Evolutionary conservation across 2,888 invertebrate genomes (phyloP).

Genomic region (Cyrtodaria siliqua): DNA sequence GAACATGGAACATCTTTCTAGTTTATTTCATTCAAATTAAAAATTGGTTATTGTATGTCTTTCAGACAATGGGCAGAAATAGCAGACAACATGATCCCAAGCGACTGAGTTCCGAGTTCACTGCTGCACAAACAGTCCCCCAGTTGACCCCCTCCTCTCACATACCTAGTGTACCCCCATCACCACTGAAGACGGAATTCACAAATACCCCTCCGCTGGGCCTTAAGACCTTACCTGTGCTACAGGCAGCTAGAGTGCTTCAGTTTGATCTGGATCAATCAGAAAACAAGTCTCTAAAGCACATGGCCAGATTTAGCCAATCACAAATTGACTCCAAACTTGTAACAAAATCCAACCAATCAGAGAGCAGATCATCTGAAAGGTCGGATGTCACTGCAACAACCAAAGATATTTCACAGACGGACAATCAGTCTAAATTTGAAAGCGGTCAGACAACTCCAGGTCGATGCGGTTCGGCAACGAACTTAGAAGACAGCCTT

Average conservation of each 20-base stretch:
- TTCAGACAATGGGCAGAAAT: conserved; percentile 35
- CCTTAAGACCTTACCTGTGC: conserved; percentile 68
- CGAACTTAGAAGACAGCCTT: conserved; percentile 6
- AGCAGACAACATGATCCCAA: conserved; percentile 48
- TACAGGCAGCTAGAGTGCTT: conserved; percentile 64
- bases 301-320: conserved; percentile 31
- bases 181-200: conserved; percentile 80
- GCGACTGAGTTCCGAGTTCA: conserved; percentile 54
- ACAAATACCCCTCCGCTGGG: conserved; percentile 77
- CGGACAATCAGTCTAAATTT: too few species aligned
- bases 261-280: conserved; percentile 56
- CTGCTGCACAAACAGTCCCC: conserved; percentile 36
- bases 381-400: background rate
- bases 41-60: too few species aligned
- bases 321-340: conserved; percentile 1
- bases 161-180: conserved; percentile 73
- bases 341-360: conserved; percentile 13
- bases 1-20: too few species aligned
- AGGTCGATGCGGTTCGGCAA: background rate
- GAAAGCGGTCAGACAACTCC: too few species aligned
- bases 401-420: too few species aligned
- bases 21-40: too few species aligned
- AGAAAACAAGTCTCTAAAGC: background rate
- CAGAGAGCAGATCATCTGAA: conserved; percentile 6
- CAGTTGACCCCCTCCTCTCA: conserved; percentile 60